Percentiles rank a stretch among this genome's conserved stretches.
Conservation (phyloP, 2,888 invertebrate genomes). For the Eupithecia pulchellata region DNA sequence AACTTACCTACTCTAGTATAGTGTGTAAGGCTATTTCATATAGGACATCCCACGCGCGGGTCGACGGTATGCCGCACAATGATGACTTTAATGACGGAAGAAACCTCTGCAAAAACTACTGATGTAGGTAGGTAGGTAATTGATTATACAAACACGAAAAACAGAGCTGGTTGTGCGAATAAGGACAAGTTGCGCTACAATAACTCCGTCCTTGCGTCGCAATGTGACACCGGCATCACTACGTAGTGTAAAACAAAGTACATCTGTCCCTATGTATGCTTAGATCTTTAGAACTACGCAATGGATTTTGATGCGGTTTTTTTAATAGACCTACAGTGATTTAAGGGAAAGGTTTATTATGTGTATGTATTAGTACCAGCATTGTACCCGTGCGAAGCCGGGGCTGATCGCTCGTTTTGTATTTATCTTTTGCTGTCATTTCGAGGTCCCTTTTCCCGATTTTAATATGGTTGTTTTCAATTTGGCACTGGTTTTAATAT, state of each 20-base stretch:
- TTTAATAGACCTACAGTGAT: too few species aligned
- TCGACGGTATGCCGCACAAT: not conserved
- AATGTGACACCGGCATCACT: slow-evolving; percentile 18
- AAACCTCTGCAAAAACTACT: slow-evolving; percentile 1
- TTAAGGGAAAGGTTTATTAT: too few species aligned
- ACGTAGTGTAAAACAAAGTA: too few species aligned
- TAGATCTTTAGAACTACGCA: too few species aligned
- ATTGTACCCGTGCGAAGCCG: too few species aligned
- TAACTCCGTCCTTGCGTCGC: slow-evolving; percentile 30
- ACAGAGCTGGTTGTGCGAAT: not conserved
- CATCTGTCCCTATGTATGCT: too few species aligned
- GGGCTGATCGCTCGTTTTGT: too few species aligned
- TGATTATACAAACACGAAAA: slow-evolving; percentile 12
- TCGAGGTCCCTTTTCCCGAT: too few species aligned
- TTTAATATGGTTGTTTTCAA: too few species aligned
- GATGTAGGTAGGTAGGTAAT: not conserved
- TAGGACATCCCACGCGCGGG: slow-evolving; percentile 7
- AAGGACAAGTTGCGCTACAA: slow-evolving; percentile 22
- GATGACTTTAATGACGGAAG: slow-evolving; percentile 8
- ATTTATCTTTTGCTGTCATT: too few species aligned
- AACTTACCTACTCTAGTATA: not conserved
- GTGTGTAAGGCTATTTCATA: not conserved
- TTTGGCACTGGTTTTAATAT: not conserved
- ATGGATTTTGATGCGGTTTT: too few species aligned
- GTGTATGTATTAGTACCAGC: too few species aligned